Base-by-base conservation (phyloP, 2,797 vertebrate species). In the Pseudotriccus pelzelni region DNA sequence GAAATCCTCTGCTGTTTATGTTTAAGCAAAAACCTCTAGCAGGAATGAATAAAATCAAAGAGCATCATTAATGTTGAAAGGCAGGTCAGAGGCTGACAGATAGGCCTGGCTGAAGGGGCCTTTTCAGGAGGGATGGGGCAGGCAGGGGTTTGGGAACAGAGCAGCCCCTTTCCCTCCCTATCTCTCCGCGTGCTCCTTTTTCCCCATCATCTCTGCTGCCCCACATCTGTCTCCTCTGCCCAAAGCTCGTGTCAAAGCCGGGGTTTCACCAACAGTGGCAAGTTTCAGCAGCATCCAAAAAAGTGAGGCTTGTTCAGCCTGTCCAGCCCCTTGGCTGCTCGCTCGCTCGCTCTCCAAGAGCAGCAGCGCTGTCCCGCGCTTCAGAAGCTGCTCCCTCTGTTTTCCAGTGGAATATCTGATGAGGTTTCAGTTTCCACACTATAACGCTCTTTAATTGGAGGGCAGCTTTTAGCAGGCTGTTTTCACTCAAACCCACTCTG, bases 1-100 rank as follows among this genome's bases (percentile, higher is more conserved):
- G 96, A 96, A 96, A 95, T 94, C 90, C 87, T 93, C 92, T 89
- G 95, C 91, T 97, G 97, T 96, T 97, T 98, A 95, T 69, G 46
- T 96, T 97, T 97, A 91, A 89, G 94, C 89, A 94, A 79, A 87
- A 94, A 79, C 80, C 96, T 96, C 96, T 91, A 87, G 97, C 87
- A 89, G 93, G 97, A 95, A 96, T 97, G 96, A 97, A 95, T 96
- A 90, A 94, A 97, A 96, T 70, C 93, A 92, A 94, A 94, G 82
- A 81, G 75, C 94, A 90, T 87, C 90, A 39, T 55, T 55, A 22
- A 95, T 73, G 87, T 85, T 84, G 73, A 91, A 85, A 59, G 84
- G 77, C 78, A 73, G 52, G 73, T 91, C 2, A 43, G 78, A 43
- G 81, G 32, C 62, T 58, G 86, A 63, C 93, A 93, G 91, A 90